Evolutionary conservation across 2,113 vertebrate species (phyloP).

Genomic region (human): GRCh38 chr1:87398001-87398500

Average conservation of each 20-base stretch:
- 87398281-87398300: constrained; percentile 21
- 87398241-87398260: constrained; percentile 39
- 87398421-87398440: background rate
- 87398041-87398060: background rate
- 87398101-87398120: background rate
- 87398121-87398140: background rate
- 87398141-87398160: background rate
- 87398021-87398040: background rate
- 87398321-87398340: constrained; percentile 21
- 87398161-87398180: background rate
- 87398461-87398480: background rate
- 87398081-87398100: background rate
- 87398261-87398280: constrained; percentile 48
- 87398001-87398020: background rate
- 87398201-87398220: background rate
- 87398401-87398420: background rate
- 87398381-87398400: background rate
- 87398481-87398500: constrained; percentile 19
- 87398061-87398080: background rate
- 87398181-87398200: constrained; percentile 19
- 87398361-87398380: background rate
- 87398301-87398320: constrained; percentile 41
- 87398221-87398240: constrained; percentile 11
- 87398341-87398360: background rate
- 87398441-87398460: background rate